phyloP scores from a whole-genome alignment of 2,797 vertebrate genomes.

The Hypotaenidia okinawae region DNA sequence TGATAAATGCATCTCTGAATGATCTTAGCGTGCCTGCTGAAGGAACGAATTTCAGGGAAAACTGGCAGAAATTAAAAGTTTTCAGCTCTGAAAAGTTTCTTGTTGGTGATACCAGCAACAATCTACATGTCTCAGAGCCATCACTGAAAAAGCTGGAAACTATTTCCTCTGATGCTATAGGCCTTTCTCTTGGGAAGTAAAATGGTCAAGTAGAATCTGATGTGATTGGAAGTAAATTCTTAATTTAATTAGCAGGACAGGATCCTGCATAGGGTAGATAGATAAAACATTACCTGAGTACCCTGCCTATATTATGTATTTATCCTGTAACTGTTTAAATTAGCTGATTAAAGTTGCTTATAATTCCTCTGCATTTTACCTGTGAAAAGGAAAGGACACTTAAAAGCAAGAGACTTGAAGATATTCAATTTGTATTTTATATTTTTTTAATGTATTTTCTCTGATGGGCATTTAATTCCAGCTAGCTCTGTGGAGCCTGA shows the following conservation, averaged over 20 bases:
- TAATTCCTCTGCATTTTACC: background rate
- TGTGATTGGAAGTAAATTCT: background rate
- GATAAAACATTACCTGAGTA: background rate
- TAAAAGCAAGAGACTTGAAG: background rate
- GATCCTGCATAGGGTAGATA: background rate
- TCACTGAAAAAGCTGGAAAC: background rate
- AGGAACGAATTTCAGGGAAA: background rate
- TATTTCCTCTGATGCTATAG: background rate
- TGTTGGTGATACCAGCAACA: background rate
- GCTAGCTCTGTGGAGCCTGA: background rate
- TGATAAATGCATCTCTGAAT: background rate
- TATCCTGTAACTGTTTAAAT: background rate
- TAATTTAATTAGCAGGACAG: background rate
- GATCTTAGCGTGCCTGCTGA: background rate
- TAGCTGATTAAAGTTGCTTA: background rate
- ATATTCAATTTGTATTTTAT: background rate
- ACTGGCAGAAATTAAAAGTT: constrained; percentile 7
- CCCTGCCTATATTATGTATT: background rate
- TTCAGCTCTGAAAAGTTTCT: background rate
- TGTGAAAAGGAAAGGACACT: background rate
- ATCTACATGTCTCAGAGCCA: background rate
- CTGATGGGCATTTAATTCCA: background rate
- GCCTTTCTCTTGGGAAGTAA: background rate
- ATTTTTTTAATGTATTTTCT: background rate
- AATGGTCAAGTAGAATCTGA: background rate